Percentiles rank a stretch among this genome's conserved stretches.
Conservation (phyloP, 2,113 vertebrate genomes). For the Gallinago media region DNA sequence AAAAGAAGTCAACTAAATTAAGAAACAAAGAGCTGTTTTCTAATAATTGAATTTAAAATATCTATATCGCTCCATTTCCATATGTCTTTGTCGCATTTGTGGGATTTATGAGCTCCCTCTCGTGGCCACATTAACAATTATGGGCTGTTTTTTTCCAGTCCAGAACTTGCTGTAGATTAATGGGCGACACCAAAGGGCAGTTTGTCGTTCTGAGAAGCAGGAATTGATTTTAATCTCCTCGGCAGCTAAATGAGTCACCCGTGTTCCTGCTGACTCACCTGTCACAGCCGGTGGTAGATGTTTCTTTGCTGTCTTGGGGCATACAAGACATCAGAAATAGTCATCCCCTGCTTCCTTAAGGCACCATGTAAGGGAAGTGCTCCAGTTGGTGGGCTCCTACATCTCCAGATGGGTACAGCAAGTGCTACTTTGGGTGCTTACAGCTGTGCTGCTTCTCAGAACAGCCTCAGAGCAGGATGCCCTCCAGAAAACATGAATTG, state of each 20-base stretch:
- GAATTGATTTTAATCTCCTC: not conserved
- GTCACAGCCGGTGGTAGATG: not conserved
- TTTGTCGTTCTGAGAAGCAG: not conserved
- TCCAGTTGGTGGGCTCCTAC: not conserved
- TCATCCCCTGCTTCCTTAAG: fast-evolving
- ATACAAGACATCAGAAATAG: fast-evolving
- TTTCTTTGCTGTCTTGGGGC: not conserved
- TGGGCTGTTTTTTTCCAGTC: not conserved
- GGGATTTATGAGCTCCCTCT: conserved; percentile 44
- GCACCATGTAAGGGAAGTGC: not conserved
- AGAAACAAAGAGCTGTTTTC: not conserved
- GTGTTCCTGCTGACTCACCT: not conserved
- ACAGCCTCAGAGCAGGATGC: not conserved
- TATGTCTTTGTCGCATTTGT: fast-evolving
- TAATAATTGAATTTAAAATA: not conserved
- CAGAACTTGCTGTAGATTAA: not conserved
- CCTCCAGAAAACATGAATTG: fast-evolving
- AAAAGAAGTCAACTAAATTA: not conserved
- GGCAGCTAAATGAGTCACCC: not conserved
- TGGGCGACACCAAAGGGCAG: not conserved
- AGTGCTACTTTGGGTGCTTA: not conserved
- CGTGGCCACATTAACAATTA: not conserved
- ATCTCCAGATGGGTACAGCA: not conserved
- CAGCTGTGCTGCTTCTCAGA: not conserved
- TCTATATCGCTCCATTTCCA: not conserved